These are phyloP conservation scores for Drosophila buzzatii DNA, from an alignment of 2,888 invertebrate genomes.

Conservation along the genomic window DNA sequence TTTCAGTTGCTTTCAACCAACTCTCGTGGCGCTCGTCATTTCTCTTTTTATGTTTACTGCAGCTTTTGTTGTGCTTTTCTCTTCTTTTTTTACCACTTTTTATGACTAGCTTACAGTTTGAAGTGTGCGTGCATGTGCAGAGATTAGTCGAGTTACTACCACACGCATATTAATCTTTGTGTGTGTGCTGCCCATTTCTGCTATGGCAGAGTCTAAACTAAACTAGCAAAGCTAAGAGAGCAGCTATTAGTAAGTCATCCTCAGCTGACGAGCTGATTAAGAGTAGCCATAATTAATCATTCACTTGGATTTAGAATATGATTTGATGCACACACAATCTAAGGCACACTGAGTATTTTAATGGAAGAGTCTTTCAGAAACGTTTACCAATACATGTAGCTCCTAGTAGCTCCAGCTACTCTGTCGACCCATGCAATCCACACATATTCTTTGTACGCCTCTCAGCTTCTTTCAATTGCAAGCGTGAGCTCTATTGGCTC, in stretches of 20 bases:
- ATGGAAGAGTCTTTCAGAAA: neutral
- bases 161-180: neutral
- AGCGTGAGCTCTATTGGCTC: neutral
- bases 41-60: constrained; percentile 72
- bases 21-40: constrained; percentile 62
- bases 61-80: constrained; percentile 56
- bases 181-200: neutral
- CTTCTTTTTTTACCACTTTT: constrained; percentile 58
- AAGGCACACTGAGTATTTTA: neutral
- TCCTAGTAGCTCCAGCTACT: neutral
- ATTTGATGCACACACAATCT: neutral
- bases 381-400: neutral
- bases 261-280: too few species aligned
- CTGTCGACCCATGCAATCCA: neutral
- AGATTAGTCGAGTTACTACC: constrained; percentile 54
- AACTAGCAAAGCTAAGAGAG: neutral
- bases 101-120: constrained; percentile 71
- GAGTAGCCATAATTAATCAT: neutral
- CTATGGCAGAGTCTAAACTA: neutral
- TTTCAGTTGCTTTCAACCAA: constrained; percentile 57
- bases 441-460: neutral
- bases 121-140: constrained; percentile 51
- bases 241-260: neutral
- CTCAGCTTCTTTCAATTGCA: neutral
- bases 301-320: too few species aligned